A percentile compares a stretch with the other conserved stretches of the same genome.
These are phyloP conservation scores for Trachelus tabidus DNA, from an alignment of 2,888 invertebrate genomes.

Conservation along the genomic window DNA sequence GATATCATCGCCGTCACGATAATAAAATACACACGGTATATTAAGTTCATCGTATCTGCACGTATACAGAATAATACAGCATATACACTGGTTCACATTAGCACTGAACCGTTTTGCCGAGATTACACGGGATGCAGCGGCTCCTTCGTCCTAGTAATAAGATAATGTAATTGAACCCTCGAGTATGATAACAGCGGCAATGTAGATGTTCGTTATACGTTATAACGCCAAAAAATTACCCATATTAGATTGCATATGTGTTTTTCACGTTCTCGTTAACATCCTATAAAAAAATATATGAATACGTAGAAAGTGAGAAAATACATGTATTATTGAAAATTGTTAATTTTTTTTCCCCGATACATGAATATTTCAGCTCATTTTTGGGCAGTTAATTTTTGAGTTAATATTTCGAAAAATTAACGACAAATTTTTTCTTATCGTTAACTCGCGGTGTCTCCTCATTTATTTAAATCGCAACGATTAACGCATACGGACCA, in stretches of 20 bases:
- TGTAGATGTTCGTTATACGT: not conserved
- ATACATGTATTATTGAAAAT: not conserved
- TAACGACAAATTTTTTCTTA: not conserved
- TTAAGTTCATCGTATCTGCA: not conserved
- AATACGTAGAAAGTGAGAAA: not conserved
- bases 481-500: not conserved
- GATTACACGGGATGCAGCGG: not conserved
- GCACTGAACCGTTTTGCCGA: not conserved
- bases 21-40: not conserved
- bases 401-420: not conserved
- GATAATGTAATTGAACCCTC: not conserved
- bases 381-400: too few relatives aligned
- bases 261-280: not conserved
- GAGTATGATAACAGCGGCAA: not conserved
- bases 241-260: not conserved
- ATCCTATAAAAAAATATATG: not conserved
- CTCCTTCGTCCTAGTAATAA: not conserved
- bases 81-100: not conserved
- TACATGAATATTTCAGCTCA: too few relatives aligned
- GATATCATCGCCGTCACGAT: too few relatives aligned
- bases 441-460: not conserved
- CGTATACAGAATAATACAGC: not conserved
- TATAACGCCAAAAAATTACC: not conserved
- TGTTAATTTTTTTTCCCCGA: too few relatives aligned
- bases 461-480: not conserved